A percentile compares a stretch with the other conserved stretches of the same genome.
phyloP scores from a whole-genome alignment of 2,113 vertebrate genomes.

The Callospermophilus lateralis region DNA sequence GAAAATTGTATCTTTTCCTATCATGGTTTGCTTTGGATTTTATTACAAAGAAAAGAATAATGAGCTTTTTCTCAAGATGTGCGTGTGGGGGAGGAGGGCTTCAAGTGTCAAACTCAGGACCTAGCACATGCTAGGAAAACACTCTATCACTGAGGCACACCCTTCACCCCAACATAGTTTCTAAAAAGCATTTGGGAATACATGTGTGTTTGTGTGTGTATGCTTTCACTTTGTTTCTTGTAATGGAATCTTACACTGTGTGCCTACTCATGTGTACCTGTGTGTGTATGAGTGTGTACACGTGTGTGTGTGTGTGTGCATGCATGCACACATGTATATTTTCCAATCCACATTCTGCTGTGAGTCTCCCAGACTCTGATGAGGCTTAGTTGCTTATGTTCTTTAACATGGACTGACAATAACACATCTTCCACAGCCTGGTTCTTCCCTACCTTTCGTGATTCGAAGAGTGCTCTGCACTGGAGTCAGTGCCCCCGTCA shows the following conservation, averaged over 20 bases:
- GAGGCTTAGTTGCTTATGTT: background rate
- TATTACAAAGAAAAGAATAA: background rate
- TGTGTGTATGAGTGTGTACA: rapidly evolving
- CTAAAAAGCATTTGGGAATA: background rate
- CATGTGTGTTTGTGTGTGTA: no score
- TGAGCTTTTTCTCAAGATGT: background rate
- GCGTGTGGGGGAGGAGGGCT: no score
- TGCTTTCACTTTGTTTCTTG: background rate
- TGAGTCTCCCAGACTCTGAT: background rate
- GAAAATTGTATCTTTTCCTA: background rate
- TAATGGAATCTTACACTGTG: background rate
- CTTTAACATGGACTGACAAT: background rate
- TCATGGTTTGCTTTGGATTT: background rate
- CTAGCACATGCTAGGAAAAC: background rate
- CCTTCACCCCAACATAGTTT: background rate
- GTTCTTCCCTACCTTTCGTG: background rate
- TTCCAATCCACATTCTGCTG: background rate
- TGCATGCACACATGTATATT: background rate
- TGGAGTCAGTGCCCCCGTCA: background rate
- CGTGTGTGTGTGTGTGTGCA: background rate
- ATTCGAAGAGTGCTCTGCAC: background rate
- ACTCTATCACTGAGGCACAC: background rate
- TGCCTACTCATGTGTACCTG: rapidly evolving
- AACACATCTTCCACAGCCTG: background rate
- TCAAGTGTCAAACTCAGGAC: background rate